These are phyloP conservation scores for Protomyctophum bolini DNA, from an alignment of 2,113 vertebrate genomes.

Conservation along the genomic window DNA sequence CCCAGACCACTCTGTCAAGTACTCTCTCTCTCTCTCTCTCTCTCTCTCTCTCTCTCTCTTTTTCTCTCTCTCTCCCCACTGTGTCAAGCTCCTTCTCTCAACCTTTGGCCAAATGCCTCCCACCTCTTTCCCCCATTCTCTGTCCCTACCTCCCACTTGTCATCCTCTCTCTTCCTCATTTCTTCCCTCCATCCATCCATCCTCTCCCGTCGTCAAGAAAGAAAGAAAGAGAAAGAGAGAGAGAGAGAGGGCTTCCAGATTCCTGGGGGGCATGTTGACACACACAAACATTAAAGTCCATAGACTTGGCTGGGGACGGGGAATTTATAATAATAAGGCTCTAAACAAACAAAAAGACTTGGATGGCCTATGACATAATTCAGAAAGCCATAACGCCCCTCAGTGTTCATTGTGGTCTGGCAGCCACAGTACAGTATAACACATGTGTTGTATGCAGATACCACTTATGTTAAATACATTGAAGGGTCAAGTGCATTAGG, in stretches of 20 bases:
- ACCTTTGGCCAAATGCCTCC: slow-evolving; percentile 5
- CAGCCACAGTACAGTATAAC: background rate
- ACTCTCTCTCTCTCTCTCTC: slow-evolving; percentile 8
- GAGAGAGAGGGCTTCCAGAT: background rate
- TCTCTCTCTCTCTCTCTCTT: background rate
- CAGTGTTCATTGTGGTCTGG: background rate
- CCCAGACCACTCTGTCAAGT: slow-evolving; percentile 30
- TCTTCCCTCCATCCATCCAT: background rate
- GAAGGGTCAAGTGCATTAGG: no score
- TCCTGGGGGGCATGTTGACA: no score
- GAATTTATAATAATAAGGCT: no score
- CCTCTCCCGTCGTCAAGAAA: background rate
- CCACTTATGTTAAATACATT: slow-evolving; percentile 5
- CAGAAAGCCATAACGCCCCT: no score
- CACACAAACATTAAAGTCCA: no score
- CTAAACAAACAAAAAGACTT: no score
- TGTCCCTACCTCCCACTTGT: background rate
- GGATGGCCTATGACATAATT: no score
- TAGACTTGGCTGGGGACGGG: no score
- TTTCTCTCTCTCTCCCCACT: background rate
- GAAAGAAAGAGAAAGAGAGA: background rate
- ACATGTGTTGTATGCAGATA: slow-evolving; percentile 1
- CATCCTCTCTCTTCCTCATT: background rate
- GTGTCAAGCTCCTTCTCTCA: background rate
- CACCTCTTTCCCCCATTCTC: background rate